Evolutionary conservation across 2,888 invertebrate species (phyloP).

Genomic region (Selenia dentaria): DNA sequence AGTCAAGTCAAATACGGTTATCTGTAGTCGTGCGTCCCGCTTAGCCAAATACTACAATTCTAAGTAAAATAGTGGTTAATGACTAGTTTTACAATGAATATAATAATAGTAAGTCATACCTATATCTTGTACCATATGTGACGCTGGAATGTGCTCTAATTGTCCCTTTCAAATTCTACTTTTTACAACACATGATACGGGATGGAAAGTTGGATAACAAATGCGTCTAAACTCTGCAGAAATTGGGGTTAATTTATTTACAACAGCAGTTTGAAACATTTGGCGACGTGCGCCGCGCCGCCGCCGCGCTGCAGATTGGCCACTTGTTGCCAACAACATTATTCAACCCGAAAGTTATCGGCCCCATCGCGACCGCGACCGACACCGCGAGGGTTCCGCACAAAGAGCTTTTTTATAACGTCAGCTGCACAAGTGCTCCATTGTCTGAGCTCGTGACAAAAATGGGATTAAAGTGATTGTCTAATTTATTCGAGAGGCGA

Average conservation of each 20-base stretch:
- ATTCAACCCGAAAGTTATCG: slow-evolving; percentile 24
- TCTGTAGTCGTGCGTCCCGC: too few species aligned
- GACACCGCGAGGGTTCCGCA: slow-evolving; percentile 21
- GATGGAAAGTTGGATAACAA: slow-evolving; percentile 14
- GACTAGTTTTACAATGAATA: too few species aligned
- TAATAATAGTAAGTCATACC: too few species aligned
- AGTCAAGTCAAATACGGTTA: too few species aligned
- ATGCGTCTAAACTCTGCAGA: slow-evolving; percentile 4
- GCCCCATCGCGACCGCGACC: slow-evolving; percentile 4
- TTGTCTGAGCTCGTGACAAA: slow-evolving; percentile 55
- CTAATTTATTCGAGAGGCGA: slow-evolving; percentile 44
- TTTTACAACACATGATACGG: slow-evolving; percentile 12
- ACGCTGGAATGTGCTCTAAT: background rate
- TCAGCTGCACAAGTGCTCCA: slow-evolving; percentile 76
- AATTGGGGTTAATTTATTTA: slow-evolving; percentile 24
- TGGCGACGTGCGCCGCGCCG: slow-evolving; percentile 27
- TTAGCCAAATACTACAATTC: too few species aligned
- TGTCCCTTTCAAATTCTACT: background rate
- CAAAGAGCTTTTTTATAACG: slow-evolving; percentile 60
- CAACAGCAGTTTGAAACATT: slow-evolving; percentile 28
- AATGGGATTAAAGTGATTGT: slow-evolving; percentile 61
- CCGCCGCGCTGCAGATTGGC: slow-evolving; percentile 29
- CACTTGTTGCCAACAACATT: slow-evolving; percentile 34
- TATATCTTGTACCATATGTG: too few species aligned
- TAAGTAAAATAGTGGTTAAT: too few species aligned